Conservation (phyloP, 2,888 invertebrate species). For the Linnaemya vulpina region DNA sequence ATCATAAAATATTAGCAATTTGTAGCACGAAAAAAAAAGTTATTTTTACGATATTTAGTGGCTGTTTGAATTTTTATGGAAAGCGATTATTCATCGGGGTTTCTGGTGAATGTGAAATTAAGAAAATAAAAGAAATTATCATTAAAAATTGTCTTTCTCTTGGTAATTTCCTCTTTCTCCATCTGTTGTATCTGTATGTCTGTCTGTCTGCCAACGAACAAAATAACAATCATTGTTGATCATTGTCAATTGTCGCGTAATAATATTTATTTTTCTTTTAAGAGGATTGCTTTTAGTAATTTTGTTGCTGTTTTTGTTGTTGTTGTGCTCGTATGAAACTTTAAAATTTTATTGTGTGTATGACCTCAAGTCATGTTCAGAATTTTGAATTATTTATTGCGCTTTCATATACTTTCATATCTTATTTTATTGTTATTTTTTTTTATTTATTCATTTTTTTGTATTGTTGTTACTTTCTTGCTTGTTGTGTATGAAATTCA, state of each 20-base stretch:
- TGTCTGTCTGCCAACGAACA: constrained; percentile 5
- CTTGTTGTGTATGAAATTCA: constrained; percentile 38
- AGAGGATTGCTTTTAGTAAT: constrained; percentile 38
- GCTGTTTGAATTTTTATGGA: constrained; percentile 56
- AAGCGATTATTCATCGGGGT: constrained; percentile 64
- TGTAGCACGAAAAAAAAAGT: background rate
- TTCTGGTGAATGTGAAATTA: constrained; percentile 50
- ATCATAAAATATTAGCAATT: background rate
- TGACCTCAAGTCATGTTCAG: constrained; percentile 69
- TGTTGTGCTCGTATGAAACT: constrained; percentile 41
- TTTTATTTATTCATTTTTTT: background rate
- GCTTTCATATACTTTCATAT: constrained; percentile 69
- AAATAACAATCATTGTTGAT: constrained; percentile 40
- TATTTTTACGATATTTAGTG: constrained; percentile 41
- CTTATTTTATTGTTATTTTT: constrained; percentile 37
- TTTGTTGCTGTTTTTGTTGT: background rate
- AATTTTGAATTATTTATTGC: constrained; percentile 66
- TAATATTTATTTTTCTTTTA: constrained; percentile 42
- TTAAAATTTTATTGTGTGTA: constrained; percentile 59
- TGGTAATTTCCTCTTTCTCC: background rate
- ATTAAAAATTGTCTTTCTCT: constrained; percentile 31
- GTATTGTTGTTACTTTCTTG: constrained; percentile 21
- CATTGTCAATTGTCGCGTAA: constrained; percentile 69
- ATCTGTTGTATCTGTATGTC: background rate
- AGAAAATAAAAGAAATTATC: constrained; percentile 12